Evolutionary conservation across 2,113 vertebrate species (phyloP).

Genomic region (Zosterops japonicus): DNA sequence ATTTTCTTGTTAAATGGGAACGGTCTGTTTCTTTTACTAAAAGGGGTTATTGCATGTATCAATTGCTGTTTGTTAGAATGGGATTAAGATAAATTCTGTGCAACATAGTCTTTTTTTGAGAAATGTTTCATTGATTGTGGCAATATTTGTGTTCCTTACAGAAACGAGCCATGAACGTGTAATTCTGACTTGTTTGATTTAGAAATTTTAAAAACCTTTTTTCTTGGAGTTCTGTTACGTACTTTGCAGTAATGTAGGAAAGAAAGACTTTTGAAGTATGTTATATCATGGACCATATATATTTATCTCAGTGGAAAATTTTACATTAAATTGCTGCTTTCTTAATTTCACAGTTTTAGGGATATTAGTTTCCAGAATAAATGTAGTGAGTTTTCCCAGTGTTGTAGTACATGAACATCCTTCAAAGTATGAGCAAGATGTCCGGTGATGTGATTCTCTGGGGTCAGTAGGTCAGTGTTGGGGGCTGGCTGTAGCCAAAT

Average conservation of each 20-base stretch:
- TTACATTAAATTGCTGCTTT: background rate
- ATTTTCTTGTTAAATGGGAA: background rate
- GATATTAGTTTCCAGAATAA: background rate
- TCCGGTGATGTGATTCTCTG: background rate
- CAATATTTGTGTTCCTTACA: background rate
- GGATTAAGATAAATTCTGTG: background rate
- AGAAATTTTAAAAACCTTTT: background rate
- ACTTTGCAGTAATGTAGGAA: background rate
- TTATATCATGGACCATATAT: background rate
- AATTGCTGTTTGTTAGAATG: background rate
- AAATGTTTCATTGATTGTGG: background rate
- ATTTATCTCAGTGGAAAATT: background rate
- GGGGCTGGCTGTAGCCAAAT: background rate
- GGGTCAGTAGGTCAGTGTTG: background rate
- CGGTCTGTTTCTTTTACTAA: background rate
- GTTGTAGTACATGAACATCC: background rate
- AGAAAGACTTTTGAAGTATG: background rate
- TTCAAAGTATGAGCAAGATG: background rate
- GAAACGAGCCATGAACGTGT: background rate
- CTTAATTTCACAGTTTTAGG: background rate
- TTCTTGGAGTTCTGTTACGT: background rate
- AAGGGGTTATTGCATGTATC: background rate
- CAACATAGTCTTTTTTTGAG: background rate
- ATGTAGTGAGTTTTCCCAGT: background rate
- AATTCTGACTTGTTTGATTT: background rate